These are phyloP conservation scores for Denticeps clupeoides DNA, from an alignment of 2,797 vertebrate genomes.

Conservation along the genomic window DNA sequence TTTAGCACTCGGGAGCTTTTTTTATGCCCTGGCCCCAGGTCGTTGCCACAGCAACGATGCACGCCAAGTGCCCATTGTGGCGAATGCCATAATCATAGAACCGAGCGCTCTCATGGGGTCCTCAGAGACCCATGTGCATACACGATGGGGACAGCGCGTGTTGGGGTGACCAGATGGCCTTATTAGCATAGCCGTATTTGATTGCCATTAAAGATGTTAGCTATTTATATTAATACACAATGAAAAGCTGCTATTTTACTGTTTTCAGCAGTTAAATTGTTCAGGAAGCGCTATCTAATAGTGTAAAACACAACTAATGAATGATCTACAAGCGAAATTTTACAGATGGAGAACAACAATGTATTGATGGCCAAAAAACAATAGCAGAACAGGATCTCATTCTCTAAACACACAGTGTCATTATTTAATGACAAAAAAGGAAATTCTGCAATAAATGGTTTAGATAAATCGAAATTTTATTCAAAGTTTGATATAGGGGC, in stretches of 20 bases:
- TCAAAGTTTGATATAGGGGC: too few species aligned
- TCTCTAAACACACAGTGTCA: too few species aligned
- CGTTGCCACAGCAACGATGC: constrained; percentile 34
- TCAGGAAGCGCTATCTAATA: too few species aligned
- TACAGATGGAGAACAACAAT: too few species aligned
- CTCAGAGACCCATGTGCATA: constrained; percentile 2
- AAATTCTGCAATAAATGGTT: too few species aligned
- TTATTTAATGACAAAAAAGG: too few species aligned
- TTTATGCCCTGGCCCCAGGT: constrained; percentile 33
- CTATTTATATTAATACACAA: constrained; percentile 1
- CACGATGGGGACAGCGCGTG: neutral
- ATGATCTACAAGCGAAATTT: too few species aligned
- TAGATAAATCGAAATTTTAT: too few species aligned
- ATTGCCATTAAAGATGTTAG: constrained; percentile 24
- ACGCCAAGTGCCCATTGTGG: constrained; percentile 47
- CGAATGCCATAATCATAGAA: constrained; percentile 37
- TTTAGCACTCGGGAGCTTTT: constrained; percentile 40
- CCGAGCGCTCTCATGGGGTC: constrained; percentile 14
- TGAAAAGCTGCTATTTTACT: neutral
- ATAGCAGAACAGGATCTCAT: too few species aligned
- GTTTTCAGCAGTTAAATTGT: too few species aligned
- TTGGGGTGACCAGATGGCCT: constrained; percentile 25
- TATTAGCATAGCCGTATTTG: constrained; percentile 27
- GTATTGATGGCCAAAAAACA: too few species aligned
- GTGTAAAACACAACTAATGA: too few species aligned